phyloP scores from a whole-genome alignment of 1,140 invertebrate genomes.

The Euglossa dilemma region DNA sequence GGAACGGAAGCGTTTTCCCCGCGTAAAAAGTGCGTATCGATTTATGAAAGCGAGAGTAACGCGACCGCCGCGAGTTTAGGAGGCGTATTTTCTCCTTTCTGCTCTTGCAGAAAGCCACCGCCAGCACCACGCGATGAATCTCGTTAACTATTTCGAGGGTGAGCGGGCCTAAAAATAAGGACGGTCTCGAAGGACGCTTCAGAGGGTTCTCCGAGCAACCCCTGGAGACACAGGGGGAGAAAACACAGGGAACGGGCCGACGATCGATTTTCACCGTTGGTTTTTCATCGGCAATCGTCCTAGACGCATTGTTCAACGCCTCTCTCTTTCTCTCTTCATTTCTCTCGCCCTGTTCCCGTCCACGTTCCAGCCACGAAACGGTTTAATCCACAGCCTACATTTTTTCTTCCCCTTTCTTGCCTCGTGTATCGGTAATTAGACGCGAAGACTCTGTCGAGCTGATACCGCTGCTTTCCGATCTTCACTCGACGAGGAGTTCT shows the following conservation, averaged over 20 bases:
- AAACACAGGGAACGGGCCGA: conserved; percentile 1
- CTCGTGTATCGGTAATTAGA: too few relatives aligned
- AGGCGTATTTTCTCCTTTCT: background rate
- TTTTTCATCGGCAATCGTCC: conserved; percentile 48
- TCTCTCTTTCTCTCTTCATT: too few relatives aligned
- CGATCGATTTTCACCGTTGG: conserved; percentile 36
- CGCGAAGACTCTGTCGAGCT: too few relatives aligned
- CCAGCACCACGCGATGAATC: conserved; percentile 27
- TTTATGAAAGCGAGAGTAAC: conserved; percentile 39
- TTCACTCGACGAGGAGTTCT: too few relatives aligned
- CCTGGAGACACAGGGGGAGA: conserved; percentile 24
- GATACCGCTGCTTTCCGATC: too few relatives aligned
- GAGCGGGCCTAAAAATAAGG: conserved; percentile 18
- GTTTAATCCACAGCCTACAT: conserved; percentile 8
- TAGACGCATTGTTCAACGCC: conserved; percentile 14
- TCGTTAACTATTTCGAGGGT: conserved; percentile 53
- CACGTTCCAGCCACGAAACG: background rate
- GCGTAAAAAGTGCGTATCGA: conserved; percentile 37
- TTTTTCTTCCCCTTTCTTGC: too few relatives aligned
- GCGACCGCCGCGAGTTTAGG: background rate
- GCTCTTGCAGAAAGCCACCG: background rate
- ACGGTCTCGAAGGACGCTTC: conserved; percentile 30
- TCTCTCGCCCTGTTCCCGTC: too few relatives aligned
- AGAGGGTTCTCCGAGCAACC: conserved; percentile 26
- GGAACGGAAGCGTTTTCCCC: conserved; percentile 9